Evolutionary conservation across 2,113 vertebrate genomes (phyloP).

Genomic region (Limanda limanda): DNA sequence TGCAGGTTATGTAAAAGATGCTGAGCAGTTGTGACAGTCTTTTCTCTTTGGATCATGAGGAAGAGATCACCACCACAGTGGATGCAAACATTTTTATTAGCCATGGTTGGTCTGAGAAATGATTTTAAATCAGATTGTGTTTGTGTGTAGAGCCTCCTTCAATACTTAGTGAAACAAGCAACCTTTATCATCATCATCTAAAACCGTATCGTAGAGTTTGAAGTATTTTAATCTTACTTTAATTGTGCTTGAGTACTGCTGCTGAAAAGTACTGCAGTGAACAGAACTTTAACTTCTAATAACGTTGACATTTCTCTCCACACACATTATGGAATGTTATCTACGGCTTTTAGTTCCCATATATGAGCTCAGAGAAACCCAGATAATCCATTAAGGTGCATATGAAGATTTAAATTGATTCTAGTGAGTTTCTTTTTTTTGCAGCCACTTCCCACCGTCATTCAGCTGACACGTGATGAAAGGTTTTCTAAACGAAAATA

Average conservation of each 20-base stretch:
- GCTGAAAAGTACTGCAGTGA: background rate
- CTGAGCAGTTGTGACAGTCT: conserved; percentile 2
- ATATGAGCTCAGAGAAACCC: background rate
- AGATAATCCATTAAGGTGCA: background rate
- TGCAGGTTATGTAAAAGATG: conserved; percentile 37
- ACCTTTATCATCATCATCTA: too few relatives aligned
- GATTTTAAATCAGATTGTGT: background rate
- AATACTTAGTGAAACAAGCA: too few relatives aligned
- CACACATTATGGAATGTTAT: background rate
- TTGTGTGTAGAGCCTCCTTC: too few relatives aligned
- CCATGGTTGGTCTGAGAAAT: background rate
- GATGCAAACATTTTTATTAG: background rate
- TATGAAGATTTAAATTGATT: background rate
- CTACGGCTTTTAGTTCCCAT: background rate
- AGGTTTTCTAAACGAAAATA: conserved; percentile 3
- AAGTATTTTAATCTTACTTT: background rate
- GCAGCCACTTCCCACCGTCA: background rate
- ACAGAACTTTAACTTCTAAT: background rate
- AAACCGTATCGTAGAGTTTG: background rate
- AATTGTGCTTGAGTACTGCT: background rate
- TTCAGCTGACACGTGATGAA: background rate
- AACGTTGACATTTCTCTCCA: background rate
- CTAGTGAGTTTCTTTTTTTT: background rate
- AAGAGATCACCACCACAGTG: background rate
- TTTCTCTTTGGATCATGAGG: conserved; percentile 23